Base-by-base conservation (phyloP, 2,113 vertebrate species). In the Glareola pratincola region DNA sequence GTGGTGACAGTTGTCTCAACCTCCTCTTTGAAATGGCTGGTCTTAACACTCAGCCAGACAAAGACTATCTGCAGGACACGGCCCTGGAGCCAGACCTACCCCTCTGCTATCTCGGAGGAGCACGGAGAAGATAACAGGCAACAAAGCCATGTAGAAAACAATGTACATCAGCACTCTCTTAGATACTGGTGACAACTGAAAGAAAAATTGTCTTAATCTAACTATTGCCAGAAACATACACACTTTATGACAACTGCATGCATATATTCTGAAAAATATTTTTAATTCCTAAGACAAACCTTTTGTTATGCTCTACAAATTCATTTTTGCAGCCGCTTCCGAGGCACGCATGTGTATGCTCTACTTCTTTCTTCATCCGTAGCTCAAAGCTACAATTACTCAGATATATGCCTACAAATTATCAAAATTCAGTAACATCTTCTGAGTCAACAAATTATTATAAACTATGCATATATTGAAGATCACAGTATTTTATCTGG, bases 271-370 rank as follows among this genome's bases (percentile, higher is more conserved):
- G 32, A 71, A 76, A 66, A 84, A 36, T 22, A 27, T 14, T 45
- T 48, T 45, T 41, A 62, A 24, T 56, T 93, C 47, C 54, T 17
- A 39, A 17, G 60, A 81, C 17, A 91, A 72, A 94, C 63, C 36
- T 86, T 67, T 24, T 14, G 30, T 77, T 66, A 23, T 45, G 18
- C 19, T 62, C n/a, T 67, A 74, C 27, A 62, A 63, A 76, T 75
- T 29, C 0, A 54, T 78, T 77, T 92, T 39, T 84, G 75, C 53
- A 45, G 37, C 41, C 79, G 60, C 8, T 90, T 43, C 60, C 85
- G 34, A 83, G 14, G 23, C 8, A 12, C 4, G 1, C 2, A 2
- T 24, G 14, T 37, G 3, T 34, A 43, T 4, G 14, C 34, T 68
- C 39, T 69, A 8, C 57, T 64, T 43, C 72, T 74, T 32, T 37